These are phyloP conservation scores for Geotrypetes seraphini DNA, from an alignment of 2,797 vertebrate genomes.

Conservation along the genomic window DNA sequence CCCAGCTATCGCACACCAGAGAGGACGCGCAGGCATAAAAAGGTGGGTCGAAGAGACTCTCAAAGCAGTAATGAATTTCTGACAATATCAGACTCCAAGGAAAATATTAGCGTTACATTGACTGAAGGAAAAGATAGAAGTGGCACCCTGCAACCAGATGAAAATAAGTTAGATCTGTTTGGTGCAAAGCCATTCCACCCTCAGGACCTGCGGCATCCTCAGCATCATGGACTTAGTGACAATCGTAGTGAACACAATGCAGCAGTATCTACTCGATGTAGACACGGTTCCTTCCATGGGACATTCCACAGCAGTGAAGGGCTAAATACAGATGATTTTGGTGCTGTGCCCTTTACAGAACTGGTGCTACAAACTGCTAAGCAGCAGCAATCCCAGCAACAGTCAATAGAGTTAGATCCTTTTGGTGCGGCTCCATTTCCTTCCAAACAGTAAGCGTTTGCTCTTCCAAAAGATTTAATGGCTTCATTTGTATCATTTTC, in stretches of 20 bases:
- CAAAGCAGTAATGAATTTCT: conserved; percentile 94
- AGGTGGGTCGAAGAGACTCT: conserved; percentile 79
- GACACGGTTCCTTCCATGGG: conserved; percentile 57
- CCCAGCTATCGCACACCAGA: conserved; percentile 83
- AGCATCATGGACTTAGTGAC: conserved; percentile 65
- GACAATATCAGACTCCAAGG: conserved; percentile 86
- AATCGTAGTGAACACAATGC: conserved; percentile 51
- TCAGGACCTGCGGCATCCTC: conserved; percentile 58
- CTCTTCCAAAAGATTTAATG: no score
- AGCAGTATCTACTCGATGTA: conserved; percentile 46
- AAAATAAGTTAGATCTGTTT: conserved; percentile 74
- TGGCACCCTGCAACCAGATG: conserved; percentile 57
- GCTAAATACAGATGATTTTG: conserved; percentile 82
- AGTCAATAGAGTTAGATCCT: conserved; percentile 72
- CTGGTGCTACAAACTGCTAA: conserved; percentile 56
- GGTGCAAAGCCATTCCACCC: conserved; percentile 89
- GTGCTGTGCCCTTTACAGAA: conserved; percentile 88
- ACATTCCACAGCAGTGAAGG: conserved; percentile 40
- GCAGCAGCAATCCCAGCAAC: conserved; percentile 52
- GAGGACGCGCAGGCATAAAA: conserved; percentile 74
- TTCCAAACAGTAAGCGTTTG: conserved; percentile 88
- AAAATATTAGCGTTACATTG: conserved; percentile 81
- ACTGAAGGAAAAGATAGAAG: conserved; percentile 67
- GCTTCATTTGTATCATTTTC: conserved; percentile 21
- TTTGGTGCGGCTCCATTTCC: conserved; percentile 93